A percentile compares a stretch with the other conserved stretches of the same genome.
Conservation (phyloP, 2,888 invertebrate species). For the Camponotus fellah region DNA sequence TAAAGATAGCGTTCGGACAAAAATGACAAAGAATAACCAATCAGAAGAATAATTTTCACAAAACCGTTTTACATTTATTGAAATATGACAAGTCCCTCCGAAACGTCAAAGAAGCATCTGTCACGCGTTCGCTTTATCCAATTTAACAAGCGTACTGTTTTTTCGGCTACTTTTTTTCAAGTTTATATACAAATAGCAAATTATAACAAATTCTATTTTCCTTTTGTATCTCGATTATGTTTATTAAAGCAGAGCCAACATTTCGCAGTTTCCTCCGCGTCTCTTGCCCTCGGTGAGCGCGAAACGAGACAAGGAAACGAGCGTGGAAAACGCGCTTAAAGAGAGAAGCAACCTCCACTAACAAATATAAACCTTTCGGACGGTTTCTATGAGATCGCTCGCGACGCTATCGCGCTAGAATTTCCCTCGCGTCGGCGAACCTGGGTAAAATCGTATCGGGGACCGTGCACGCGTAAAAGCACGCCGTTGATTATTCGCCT, state of each 20-base stretch:
- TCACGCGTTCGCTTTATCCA: background rate
- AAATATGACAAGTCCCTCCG: background rate
- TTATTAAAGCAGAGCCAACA: too few relatives aligned
- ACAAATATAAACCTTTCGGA: background rate
- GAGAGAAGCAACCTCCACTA: background rate
- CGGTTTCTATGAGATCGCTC: conserved; percentile 19
- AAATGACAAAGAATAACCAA: background rate
- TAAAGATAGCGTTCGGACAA: background rate
- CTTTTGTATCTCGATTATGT: too few relatives aligned
- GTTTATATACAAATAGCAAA: too few relatives aligned
- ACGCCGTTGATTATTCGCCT: too few relatives aligned
- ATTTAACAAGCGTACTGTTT: background rate
- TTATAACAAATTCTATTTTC: too few relatives aligned
- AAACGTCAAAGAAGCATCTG: background rate
- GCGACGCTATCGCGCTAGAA: too few relatives aligned
- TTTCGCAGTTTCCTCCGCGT: background rate
- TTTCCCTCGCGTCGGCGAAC: background rate
- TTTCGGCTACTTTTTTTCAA: background rate
- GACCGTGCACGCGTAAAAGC: too few relatives aligned
- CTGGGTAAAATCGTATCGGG: too few relatives aligned
- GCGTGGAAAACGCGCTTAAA: background rate
- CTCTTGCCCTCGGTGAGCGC: too few relatives aligned
- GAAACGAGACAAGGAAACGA: background rate
- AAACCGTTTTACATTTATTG: background rate
- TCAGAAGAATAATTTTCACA: background rate